Evolutionary conservation across 2,888 invertebrate species (phyloP), one percentile per base, ranked within the genome.

Genomic region (Andrena marginata): DNA sequence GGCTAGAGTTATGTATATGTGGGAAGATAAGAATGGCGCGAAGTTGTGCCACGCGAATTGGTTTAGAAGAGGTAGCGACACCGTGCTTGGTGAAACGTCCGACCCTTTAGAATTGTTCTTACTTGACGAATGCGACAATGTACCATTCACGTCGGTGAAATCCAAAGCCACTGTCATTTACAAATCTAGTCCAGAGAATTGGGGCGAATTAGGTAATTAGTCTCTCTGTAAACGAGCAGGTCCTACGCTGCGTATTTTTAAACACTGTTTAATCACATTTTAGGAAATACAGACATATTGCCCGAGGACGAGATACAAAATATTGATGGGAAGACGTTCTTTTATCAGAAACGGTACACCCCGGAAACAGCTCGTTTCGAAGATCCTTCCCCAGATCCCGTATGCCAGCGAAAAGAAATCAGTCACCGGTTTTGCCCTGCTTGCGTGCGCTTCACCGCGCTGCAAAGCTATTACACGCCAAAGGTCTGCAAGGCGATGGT

Each of bases 81-180:
- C 97, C 0, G 96, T 97, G 77, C 94, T 98, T 16, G 97, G 97
- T 0, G 97, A 97, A 94, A 96, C 97, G 0, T 96, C 97, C 8
- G 96, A 97, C 92, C 96, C 96, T 0, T 94, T 96, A 79, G 97
- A 98, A 94, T 93, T 98, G 56, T 98, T 97, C 94, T 92, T 96
- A 71, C 95, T 96, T 0, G 96, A 97, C 89, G 95, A 96, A 85
- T 98, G 98, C 93, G 97, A 97, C 82, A 96, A 97, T 90, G 95
- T 96, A 31, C 95, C 95, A 20, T 92, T 96, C 20, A 93, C 92
- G 59, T 94, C 94, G 20, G 92, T 95, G 8, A 92, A 94, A 59
- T 91, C 92, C 10, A 95, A 95, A 89, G 94, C 94, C 2, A 89
- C 92, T 87, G 95, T 95, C 16, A 89, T 93, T 6, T 90, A 92